Percentiles rank a stretch among this genome's conserved stretches.
These are phyloP conservation scores for Prionailurus bengalensis DNA, from an alignment of 2,113 vertebrate species.

Conservation along the genomic window DNA sequence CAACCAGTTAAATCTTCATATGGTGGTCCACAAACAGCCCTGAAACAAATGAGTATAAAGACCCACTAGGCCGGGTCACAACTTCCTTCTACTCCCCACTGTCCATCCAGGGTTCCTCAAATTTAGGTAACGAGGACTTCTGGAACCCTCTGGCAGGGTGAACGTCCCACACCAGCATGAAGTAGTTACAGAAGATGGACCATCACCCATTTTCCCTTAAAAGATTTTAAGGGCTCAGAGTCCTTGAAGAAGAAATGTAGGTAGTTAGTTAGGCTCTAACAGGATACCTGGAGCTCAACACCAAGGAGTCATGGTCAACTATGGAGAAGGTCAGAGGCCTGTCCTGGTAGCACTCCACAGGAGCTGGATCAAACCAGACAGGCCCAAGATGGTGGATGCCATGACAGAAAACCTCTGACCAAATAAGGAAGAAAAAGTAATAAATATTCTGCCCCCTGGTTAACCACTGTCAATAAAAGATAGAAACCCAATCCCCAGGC, in stretches of 20 bases:
- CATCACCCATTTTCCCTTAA: background rate
- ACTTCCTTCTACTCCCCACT: background rate
- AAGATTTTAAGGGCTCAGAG: background rate
- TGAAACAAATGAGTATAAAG: background rate
- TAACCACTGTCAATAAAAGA: background rate
- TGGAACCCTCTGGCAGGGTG: background rate
- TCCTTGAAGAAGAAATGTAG: background rate
- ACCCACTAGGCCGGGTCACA: background rate
- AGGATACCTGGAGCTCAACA: background rate
- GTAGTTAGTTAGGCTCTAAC: background rate
- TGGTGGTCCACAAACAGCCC: background rate
- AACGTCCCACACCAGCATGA: background rate
- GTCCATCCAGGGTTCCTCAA: background rate
- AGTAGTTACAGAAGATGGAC: background rate
- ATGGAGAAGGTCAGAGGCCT: background rate
- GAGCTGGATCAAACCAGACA: background rate
- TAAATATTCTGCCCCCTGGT: background rate
- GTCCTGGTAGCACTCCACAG: background rate
- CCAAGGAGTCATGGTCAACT: background rate
- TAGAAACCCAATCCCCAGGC: background rate
- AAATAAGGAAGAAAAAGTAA: background rate
- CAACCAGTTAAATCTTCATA: background rate
- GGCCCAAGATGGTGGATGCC: background rate
- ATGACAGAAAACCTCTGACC: background rate
- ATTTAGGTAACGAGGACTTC: background rate